A percentile compares a stretch with the other conserved stretches of the same genome.
phyloP scores from a whole-genome alignment of 2,888 invertebrate genomes.

The Fragum sueziense region DNA sequence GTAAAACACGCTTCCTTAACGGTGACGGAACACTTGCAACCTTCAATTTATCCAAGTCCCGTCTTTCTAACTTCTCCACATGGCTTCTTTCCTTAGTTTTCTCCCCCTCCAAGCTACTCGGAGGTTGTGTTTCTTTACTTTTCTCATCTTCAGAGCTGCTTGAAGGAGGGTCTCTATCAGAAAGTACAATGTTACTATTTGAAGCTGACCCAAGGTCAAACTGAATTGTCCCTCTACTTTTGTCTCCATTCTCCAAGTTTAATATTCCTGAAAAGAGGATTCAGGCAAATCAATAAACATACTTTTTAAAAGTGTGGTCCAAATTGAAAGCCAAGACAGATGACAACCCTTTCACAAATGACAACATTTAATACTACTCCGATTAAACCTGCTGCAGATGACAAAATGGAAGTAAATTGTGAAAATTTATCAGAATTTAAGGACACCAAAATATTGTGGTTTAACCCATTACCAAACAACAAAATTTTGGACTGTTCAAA shows the following conservation, averaged over 20 bases:
- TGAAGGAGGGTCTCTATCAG: not conserved
- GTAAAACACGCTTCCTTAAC: constrained; percentile 32
- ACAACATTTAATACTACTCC: too few species aligned
- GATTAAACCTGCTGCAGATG: too few species aligned
- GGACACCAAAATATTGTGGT: too few species aligned
- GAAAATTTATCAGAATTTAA: too few species aligned
- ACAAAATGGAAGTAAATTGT: too few species aligned
- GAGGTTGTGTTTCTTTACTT: not conserved
- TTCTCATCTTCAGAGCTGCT: not conserved
- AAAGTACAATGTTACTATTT: not conserved
- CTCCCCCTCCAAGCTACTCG: not conserved
- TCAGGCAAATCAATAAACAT: too few species aligned
- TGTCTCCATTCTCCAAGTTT: not conserved
- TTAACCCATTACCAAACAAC: too few species aligned
- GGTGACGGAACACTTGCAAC: not conserved
- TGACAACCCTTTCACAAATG: too few species aligned
- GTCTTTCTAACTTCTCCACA: not conserved
- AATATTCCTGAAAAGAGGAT: not conserved
- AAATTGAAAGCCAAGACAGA: too few species aligned
- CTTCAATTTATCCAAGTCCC: not conserved
- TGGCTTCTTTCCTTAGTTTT: not conserved
- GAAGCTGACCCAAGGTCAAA: not conserved
- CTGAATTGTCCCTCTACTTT: not conserved
- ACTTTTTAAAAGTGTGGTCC: too few species aligned
- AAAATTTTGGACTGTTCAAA: too few species aligned